Evolutionary conservation across 2,888 invertebrate genomes (phyloP).

Genomic region (Penaeus monodon): DNA sequence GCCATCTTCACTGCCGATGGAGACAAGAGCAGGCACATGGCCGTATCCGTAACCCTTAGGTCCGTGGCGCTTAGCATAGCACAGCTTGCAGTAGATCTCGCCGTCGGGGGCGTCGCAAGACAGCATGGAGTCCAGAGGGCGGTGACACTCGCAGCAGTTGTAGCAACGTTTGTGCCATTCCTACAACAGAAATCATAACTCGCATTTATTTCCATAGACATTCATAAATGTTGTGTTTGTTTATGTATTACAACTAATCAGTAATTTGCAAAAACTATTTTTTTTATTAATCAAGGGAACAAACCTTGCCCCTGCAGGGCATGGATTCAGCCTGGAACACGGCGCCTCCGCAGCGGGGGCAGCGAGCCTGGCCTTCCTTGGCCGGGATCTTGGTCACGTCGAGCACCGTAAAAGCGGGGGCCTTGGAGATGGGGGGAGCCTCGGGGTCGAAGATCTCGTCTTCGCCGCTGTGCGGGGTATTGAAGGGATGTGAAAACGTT

Average conservation of each 20-base stretch:
- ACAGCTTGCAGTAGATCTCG: constrained; percentile 92
- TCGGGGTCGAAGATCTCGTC: constrained; percentile 21
- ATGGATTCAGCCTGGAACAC: constrained; percentile 85
- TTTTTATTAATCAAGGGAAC: not conserved
- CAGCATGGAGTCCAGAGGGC: constrained; percentile 90
- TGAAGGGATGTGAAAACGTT: no score
- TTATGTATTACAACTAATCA: no score
- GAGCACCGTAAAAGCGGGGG: constrained; percentile 50
- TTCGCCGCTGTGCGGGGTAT: constrained; percentile 25
- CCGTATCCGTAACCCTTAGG: constrained; percentile 84
- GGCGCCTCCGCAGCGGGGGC: constrained; percentile 88
- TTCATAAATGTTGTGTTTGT: not conserved
- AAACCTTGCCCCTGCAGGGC: constrained; percentile 58
- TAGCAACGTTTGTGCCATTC: constrained; percentile 89
- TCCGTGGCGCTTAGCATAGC: constrained; percentile 84
- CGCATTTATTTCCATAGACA: not conserved
- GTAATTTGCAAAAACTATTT: no score
- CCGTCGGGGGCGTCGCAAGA: constrained; percentile 92
- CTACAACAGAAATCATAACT: constrained; percentile 60
- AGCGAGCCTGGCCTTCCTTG: constrained; percentile 83
- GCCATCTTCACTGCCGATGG: constrained; percentile 80
- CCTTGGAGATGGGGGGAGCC: no score
- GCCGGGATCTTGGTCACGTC: constrained; percentile 70
- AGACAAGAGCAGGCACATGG: constrained; percentile 86
- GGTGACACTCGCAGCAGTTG: constrained; percentile 88